Evolutionary conservation across 2,888 invertebrate genomes (phyloP).

Genomic region (Catocala sponsa): DNA sequence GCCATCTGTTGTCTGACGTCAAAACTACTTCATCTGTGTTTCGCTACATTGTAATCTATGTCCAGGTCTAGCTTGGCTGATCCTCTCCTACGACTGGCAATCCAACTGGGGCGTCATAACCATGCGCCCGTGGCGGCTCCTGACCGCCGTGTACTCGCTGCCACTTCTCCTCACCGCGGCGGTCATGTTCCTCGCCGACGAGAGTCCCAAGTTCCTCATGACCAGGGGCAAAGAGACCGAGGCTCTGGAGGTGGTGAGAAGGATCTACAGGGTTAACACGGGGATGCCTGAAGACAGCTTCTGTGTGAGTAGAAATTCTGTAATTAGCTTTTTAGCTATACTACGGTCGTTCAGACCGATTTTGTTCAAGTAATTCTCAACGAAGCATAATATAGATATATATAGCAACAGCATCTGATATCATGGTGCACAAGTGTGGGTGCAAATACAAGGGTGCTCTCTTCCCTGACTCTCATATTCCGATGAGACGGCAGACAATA

Average conservation of each 20-base stretch:
- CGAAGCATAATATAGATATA: no score
- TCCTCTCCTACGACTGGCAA: constrained; percentile 87
- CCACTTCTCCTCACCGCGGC: constrained; percentile 85
- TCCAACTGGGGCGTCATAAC: constrained; percentile 66
- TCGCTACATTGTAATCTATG: not conserved
- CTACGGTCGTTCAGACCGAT: no score
- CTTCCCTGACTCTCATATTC: no score
- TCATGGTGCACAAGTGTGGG: no score
- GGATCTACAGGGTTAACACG: constrained; percentile 69
- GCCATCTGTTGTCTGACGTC: no score
- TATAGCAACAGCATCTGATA: no score
- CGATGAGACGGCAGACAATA: no score
- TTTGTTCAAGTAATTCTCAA: no score
- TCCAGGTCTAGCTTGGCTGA: constrained; percentile 90
- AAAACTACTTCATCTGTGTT: no score
- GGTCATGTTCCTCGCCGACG: constrained; percentile 84
- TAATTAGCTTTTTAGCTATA: no score
- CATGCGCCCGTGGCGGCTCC: constrained; percentile 92
- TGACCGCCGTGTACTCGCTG: constrained; percentile 89
- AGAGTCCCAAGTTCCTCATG: constrained; percentile 93
- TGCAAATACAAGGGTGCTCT: no score
- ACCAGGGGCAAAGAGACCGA: constrained; percentile 88
- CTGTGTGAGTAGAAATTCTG: no score
- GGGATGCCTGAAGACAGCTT: constrained; percentile 64
- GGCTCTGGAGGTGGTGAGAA: constrained; percentile 83